phyloP scores from a whole-genome alignment of 2,888 invertebrate species.

The Elaeidobius kamerunicus region DNA sequence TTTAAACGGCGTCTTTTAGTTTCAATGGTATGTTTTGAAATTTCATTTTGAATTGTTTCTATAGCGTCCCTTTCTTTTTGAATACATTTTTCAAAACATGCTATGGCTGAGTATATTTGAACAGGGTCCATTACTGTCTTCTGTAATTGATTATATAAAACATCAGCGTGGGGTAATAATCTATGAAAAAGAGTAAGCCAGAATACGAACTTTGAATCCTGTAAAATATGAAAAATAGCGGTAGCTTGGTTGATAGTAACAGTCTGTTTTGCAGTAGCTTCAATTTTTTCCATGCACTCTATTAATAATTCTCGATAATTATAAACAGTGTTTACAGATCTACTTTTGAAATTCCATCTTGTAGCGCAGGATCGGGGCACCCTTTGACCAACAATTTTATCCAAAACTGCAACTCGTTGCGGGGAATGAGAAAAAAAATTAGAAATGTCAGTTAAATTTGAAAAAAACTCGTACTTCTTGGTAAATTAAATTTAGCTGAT shows the following conservation, averaged over 20 bases:
- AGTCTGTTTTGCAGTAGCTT: slow-evolving; percentile 9
- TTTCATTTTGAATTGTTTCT: background rate
- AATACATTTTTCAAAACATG: background rate
- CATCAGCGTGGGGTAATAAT: background rate
- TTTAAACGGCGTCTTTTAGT: background rate
- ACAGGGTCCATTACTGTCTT: background rate
- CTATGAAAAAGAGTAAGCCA: slow-evolving; percentile 8
- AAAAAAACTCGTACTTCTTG: slow-evolving; percentile 8
- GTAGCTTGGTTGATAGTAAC: slow-evolving; percentile 14
- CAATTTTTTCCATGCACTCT: slow-evolving; percentile 35
- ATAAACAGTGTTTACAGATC: slow-evolving; percentile 19
- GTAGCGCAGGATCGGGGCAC: slow-evolving; percentile 19
- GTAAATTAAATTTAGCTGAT: slow-evolving; percentile 8
- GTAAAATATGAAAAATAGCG: slow-evolving; percentile 9
- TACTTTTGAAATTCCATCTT: slow-evolving; percentile 20
- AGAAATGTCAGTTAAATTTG: slow-evolving; percentile 7
- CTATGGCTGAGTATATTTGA: background rate
- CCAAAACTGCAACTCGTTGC: slow-evolving; percentile 13
- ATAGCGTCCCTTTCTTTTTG: background rate
- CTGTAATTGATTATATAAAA: background rate
- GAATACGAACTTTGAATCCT: slow-evolving; percentile 14
- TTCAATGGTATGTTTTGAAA: background rate
- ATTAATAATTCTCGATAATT: slow-evolving; percentile 32
- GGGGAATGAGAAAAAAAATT: slow-evolving; percentile 11
- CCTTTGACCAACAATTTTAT: slow-evolving; percentile 18